Base-by-base conservation (phyloP, 2,113 vertebrate genomes). In the Holacanthus passer region DNA sequence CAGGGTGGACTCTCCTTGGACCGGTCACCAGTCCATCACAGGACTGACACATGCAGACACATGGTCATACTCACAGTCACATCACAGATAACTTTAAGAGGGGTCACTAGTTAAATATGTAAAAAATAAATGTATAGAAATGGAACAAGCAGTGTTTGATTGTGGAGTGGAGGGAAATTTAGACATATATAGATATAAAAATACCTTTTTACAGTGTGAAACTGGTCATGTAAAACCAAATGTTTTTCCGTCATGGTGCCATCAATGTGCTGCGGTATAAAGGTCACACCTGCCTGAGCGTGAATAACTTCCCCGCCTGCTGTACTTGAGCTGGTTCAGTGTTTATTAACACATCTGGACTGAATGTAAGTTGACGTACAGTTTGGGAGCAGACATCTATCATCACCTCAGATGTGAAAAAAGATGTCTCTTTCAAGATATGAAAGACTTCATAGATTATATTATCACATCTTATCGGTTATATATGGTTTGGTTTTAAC, bases 351-450 rank as follows among this genome's bases (percentile, higher is more conserved):
- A 7, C 70, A 39, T 24, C 37, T 82, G 43, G 59, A 31, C 32
- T 55, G 53, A 67, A 55, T 62, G 20, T 24, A 12, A 69, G 64
- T n/a, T 47, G 24, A 37, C 50, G 66, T 58, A 76, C n/a, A 56
- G 66, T 43, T 67, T 62, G 11, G 31, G 24, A 17, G 9, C 69
- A 70, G 4, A n/a, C 27, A 43, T 78, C 73, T 67, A 17, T 76
- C 79, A 71, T 71, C 53, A 47, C 41, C 59, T 73, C 47, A 27
- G 13, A 43, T 58, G 60, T 58, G 63, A 63, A 47, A 56, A 74
- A 75, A n/a, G 14, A 72, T 32, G 10, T 66, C n/a, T 60, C 39
- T 20, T 41, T 63, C 24, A 55, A 59, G 17, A 22, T 62, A 47
- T 79, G 59, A 75, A n/a, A 56, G 74, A 50, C 60, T 62, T 59